Base-by-base conservation (phyloP, 1,140 invertebrate species). In the Myzus persicae region DNA sequence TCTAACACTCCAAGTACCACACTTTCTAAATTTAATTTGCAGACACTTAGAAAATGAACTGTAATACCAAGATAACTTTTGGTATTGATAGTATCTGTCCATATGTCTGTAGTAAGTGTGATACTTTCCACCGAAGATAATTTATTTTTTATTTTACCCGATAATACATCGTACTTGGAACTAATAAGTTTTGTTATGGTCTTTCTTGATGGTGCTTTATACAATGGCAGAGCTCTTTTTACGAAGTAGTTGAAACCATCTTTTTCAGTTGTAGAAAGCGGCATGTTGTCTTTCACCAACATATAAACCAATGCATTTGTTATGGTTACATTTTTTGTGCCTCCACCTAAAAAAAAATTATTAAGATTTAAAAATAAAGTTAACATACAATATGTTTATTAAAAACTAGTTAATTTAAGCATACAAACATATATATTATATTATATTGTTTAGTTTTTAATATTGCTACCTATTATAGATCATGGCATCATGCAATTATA, bases 251-350 rank as follows among this genome's bases (percentile, higher is more conserved):
- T 82, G 20, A 82, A 82, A 82, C 76, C 76, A 82, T 82, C n/a
- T 82, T 82, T 82, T 82, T 82, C 76, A 20, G 36, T 40, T 7
- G 36, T 40, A 1, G 1, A 82, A 3, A 82, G 36, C 6, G 76
- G 76, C 36, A 82, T 82, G 6, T 82, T 82, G 40, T 82, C 76
- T 40, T 82, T 82, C 18, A 82, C 76, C 76, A 82, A 82, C 76
- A 82, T 82, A 40, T 82, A 82, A 0, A 82, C 76, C 8, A 82
- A 6, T 82, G 76, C 18, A 7, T 82, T 82, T 2, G 76, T 82
- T 0, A 82, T 22, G 2, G 36, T 40, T 82, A 82, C n/a, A 82
- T 18, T 38, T 82, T 82, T 82, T 36, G 14, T 36, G 40, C 76
- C 76, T 38, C 76, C 76, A 22, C 6, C 76, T 82, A 82, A 82